A percentile compares a stretch with the other conserved stretches of the same genome.
Conservation (phyloP, 1,140 invertebrate genomes). For the Magallana angulata region DNA sequence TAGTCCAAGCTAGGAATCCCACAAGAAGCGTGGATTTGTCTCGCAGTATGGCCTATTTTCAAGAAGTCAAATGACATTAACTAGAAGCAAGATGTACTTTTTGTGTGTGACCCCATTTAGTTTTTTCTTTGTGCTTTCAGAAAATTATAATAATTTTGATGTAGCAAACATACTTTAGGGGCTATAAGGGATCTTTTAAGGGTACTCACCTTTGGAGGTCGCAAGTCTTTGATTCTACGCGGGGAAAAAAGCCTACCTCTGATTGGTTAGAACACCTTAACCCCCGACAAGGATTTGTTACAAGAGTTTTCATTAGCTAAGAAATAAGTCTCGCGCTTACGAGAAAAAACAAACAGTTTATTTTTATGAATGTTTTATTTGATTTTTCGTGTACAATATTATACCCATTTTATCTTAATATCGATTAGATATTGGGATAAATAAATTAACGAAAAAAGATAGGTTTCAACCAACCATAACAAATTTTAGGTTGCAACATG, state of each 20-base stretch:
- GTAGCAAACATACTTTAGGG: constrained; percentile 23
- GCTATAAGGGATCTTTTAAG: constrained; percentile 56
- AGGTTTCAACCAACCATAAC: constrained; percentile 30
- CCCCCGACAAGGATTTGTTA: constrained; percentile 41
- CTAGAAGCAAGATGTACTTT: not conserved
- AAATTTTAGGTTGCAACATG: constrained; percentile 8
- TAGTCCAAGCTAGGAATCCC: constrained; percentile 12
- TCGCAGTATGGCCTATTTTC: constrained; percentile 15
- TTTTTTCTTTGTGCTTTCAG: constrained; percentile 51
- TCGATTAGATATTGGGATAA: too few species aligned
- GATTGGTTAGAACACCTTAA: constrained; percentile 61
- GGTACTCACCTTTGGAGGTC: constrained; percentile 71
- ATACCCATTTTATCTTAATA: too few species aligned
- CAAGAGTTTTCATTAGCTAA: constrained; percentile 38
- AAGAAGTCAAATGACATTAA: not conserved
- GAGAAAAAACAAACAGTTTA: not conserved
- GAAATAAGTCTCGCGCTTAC: constrained; percentile 2
- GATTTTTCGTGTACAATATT: too few species aligned
- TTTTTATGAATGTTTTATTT: not conserved
- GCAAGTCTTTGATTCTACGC: constrained; percentile 71
- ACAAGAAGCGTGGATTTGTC: not conserved
- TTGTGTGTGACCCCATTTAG: constrained; percentile 47
- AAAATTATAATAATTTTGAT: constrained; percentile 30
- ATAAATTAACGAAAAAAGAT: not conserved
- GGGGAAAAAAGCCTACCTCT: constrained; percentile 64